Evolutionary conservation across 2,888 invertebrate species (phyloP).

Genomic region (Adelphocoris suturalis): DNA sequence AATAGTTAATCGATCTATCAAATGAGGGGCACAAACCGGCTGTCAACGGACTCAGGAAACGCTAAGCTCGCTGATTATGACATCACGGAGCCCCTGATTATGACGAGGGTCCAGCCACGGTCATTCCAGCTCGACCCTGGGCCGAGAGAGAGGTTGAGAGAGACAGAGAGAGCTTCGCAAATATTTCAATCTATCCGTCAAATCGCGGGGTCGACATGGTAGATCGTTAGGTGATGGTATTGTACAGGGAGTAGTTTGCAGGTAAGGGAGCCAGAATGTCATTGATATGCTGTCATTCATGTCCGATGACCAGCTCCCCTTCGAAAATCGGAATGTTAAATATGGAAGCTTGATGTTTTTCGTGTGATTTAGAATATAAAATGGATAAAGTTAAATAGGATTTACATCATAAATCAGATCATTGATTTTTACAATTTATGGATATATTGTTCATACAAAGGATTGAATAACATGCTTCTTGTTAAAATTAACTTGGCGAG

Average conservation of each 20-base stretch:
- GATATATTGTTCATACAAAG: no score
- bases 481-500: no score
- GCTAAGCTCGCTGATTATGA: slow-evolving; percentile 24
- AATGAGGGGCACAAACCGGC: not conserved
- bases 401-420: no score
- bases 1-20: slow-evolving; percentile 25
- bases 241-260: not conserved
- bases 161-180: not conserved
- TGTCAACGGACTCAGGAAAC: slow-evolving; percentile 15
- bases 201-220: not conserved
- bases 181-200: slow-evolving; percentile 6
- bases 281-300: not conserved
- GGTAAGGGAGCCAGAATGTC: not conserved
- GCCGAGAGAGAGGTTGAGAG: no score
- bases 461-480: no score
- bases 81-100: slow-evolving; percentile 2
- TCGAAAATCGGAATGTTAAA: no score
- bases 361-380: no score
- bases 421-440: no score
- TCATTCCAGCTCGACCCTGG: not conserved
- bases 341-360: no score
- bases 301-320: no score
- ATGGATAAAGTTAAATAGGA: no score
- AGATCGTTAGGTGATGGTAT: not conserved
- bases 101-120: not conserved